Evolutionary conservation across 2,797 vertebrate genomes (phyloP), one percentile per base, ranked within the genome.

Genomic region (Danio tinwini): DNA sequence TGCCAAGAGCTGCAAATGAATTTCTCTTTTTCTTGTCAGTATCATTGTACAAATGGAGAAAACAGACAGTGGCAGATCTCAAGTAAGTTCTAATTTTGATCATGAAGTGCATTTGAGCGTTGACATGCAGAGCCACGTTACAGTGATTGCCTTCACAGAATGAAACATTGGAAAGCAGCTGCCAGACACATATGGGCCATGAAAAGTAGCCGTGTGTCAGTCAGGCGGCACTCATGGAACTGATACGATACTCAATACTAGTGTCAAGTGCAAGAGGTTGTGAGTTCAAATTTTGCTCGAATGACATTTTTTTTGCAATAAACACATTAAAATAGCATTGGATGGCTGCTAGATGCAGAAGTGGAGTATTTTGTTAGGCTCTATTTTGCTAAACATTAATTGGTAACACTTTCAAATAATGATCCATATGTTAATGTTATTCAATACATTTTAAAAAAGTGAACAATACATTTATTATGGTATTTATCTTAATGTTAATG

Each of bases 71-170:
- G 29, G 50, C 49, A 68, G 9, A 16, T 62, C 5, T 13, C 29
- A 29, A 29, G 29, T 3, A 29, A 29, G 29, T 29, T 29, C 29
- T 29, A 29, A 56, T 71, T 71, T 55, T 71, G 39, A 19, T 17
- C 39, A 71, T 21, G 49, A 71, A 71, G 52, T 42, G 50, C 50
- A 42, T 71, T 44, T 44, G 13, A 56, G 39, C 17, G 2, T 55
- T 71, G 37, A 56, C 50, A 42, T 70, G 68, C 39, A 71, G 11
- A 55, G n/a, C 68, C 39, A 19, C n/a, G 19, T 71, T 55, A 71
- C 39, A 71, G 52, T 71, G 29, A 69, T 29, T 69, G 67, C 49
- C 67, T 69, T 69, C 49, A 40, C 9, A 40, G 16, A 69, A 17
- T 53, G 37, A 69, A 53, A 53, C 10, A n/a, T 17, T 52, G 67